Evolutionary conservation across 2,113 vertebrate genomes (phyloP).

Genomic region (Seriola rivoliana): DNA sequence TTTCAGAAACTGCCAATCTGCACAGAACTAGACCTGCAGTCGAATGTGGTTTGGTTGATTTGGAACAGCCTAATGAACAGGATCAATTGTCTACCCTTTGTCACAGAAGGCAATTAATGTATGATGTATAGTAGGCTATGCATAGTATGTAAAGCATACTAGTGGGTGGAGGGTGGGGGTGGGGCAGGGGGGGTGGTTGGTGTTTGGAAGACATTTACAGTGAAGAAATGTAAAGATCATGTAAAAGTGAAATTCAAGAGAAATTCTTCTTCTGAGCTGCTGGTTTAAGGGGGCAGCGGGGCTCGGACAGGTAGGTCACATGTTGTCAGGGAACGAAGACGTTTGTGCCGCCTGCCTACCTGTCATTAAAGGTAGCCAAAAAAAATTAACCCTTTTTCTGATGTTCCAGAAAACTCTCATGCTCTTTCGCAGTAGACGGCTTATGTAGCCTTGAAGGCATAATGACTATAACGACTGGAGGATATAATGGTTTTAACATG

Average conservation of each 20-base stretch:
- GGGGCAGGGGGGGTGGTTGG: too few relatives aligned
- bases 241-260: not conserved
- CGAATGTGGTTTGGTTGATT: not conserved
- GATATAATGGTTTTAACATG: constrained; percentile 82
- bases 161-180: too few relatives aligned
- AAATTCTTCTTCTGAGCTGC: not conserved
- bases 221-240: not conserved
- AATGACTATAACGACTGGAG: constrained; percentile 79
- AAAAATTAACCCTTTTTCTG: constrained; percentile 61
- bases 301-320: not conserved
- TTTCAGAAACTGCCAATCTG: not conserved
- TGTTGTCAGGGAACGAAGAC: constrained; percentile 42
- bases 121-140: too few relatives aligned
- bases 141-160: too few relatives aligned
- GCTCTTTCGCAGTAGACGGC: constrained; percentile 50
- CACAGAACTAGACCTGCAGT: not conserved
- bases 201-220: not conserved
- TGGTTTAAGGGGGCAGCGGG: not conserved
- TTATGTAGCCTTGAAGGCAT: constrained; percentile 70
- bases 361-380: constrained; percentile 51
- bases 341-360: constrained; percentile 35
- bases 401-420: constrained; percentile 56
- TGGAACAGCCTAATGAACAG: not conserved
- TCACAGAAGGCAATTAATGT: too few relatives aligned
- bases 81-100: not conserved